These are phyloP conservation scores for Selenia dentaria DNA, from an alignment of 2,888 invertebrate species.

Conservation along the genomic window DNA sequence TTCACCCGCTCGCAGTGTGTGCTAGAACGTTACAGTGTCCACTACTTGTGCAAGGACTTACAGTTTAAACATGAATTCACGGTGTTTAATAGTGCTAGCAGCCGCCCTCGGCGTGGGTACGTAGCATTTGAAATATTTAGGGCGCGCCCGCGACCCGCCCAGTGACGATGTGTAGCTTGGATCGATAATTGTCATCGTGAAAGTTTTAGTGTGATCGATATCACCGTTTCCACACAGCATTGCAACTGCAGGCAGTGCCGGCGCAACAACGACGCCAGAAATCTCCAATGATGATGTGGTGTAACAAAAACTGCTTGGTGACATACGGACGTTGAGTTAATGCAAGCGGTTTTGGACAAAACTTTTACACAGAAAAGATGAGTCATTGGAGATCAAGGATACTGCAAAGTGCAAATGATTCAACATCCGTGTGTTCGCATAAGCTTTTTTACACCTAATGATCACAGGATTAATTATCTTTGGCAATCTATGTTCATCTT, in stretches of 20 bases:
- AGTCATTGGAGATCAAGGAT: slow-evolving; percentile 13
- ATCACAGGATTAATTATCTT: too few relatives aligned
- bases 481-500: too few relatives aligned
- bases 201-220: slow-evolving; percentile 60
- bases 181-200: slow-evolving; percentile 51
- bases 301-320: slow-evolving; percentile 41
- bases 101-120: slow-evolving; percentile 89
- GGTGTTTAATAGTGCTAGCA: slow-evolving; percentile 85
- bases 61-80: slow-evolving; percentile 80
- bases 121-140: slow-evolving; percentile 81
- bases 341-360: background rate
- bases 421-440: slow-evolving; percentile 12
- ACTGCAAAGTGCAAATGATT: slow-evolving; percentile 16
- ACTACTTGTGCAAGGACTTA: slow-evolving; percentile 80
- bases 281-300: slow-evolving; percentile 57
- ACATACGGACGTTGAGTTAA: slow-evolving; percentile 22
- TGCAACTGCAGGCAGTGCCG: slow-evolving; percentile 45
- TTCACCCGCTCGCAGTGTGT: slow-evolving; percentile 84
- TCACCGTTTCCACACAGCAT: slow-evolving; percentile 50
- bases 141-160: slow-evolving; percentile 55
- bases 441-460: slow-evolving; percentile 15
- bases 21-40: slow-evolving; percentile 81
- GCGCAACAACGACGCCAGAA: slow-evolving; percentile 56
- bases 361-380: slow-evolving; percentile 1
- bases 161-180: slow-evolving; percentile 47